Conservation (phyloP, 2,797 vertebrate genomes). For the Ficedula albicollis region DNA sequence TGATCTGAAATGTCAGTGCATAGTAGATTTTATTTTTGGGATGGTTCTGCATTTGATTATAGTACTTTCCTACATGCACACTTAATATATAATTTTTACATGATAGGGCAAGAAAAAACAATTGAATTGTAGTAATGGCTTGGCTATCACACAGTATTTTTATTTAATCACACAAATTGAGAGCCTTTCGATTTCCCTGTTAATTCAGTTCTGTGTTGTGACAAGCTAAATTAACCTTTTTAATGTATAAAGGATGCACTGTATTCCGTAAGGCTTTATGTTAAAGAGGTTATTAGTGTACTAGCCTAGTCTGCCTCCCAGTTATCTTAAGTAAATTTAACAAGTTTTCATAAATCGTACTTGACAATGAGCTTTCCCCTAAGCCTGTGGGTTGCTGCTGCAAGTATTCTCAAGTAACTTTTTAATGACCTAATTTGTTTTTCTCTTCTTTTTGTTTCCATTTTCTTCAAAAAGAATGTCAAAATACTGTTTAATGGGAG, state of each 20-base stretch:
- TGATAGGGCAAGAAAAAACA: not conserved
- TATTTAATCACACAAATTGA: not conserved
- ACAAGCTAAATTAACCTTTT: slow-evolving; percentile 19
- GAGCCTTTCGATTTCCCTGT: not conserved
- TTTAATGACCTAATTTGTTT: not conserved
- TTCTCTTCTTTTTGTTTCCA: not conserved
- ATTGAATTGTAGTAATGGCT: not conserved
- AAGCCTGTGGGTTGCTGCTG: not conserved
- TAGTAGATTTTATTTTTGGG: not conserved
- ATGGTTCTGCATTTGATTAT: not conserved
- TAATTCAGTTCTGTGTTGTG: not conserved
- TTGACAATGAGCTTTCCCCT: not conserved
- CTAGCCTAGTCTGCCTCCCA: not conserved
- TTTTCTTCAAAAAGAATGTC: not conserved
- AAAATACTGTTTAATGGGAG: not conserved
- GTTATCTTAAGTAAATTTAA: slow-evolving; percentile 38
- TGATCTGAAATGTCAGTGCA: not conserved
- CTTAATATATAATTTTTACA: not conserved
- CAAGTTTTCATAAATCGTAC: not conserved
- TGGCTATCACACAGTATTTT: not conserved
- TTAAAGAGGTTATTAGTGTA: slow-evolving; percentile 9
- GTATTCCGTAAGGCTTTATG: not conserved
- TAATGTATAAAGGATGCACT: not conserved
- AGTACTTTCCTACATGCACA: not conserved
- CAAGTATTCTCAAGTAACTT: not conserved